phyloP scores from a whole-genome alignment of 2,888 invertebrate species.

The Cryptosula pallasiana region DNA sequence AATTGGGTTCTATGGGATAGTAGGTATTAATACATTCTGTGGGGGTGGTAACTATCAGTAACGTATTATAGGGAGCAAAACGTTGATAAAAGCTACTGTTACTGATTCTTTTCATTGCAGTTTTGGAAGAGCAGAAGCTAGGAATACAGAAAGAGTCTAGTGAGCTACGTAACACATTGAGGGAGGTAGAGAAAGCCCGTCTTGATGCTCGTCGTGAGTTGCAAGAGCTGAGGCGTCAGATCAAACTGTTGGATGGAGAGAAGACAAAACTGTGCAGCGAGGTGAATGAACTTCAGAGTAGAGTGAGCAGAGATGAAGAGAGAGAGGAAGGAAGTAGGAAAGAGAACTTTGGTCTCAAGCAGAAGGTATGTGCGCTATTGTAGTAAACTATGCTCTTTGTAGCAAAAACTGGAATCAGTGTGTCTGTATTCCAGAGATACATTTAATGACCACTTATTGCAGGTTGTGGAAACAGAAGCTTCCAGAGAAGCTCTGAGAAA shows the following conservation, averaged over 20 bases:
- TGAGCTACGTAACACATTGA: constrained; percentile 65
- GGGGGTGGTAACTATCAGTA: no score
- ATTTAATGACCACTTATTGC: no score
- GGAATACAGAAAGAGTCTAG: constrained; percentile 71
- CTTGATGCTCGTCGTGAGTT: constrained; percentile 68
- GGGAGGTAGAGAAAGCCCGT: constrained; percentile 69
- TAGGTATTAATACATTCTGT: no score
- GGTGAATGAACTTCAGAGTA: constrained; percentile 49
- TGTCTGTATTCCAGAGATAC: background rate
- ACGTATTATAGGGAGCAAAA: no score
- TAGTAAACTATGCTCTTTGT: constrained; percentile 11
- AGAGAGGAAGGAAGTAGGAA: constrained; percentile 52
- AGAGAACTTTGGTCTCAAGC: constrained; percentile 53
- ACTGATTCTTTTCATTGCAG: no score
- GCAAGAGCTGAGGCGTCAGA: constrained; percentile 54
- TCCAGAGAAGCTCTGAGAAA: constrained; percentile 73
- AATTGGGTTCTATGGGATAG: no score
- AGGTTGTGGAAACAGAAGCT: constrained; percentile 76
- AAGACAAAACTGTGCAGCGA: constrained; percentile 51
- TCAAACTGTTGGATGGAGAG: constrained; percentile 52
- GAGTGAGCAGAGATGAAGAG: constrained; percentile 52
- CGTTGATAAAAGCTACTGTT: no score
- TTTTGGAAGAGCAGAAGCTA: constrained; percentile 74
- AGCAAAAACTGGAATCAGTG: constrained; percentile 9
- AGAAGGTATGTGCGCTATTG: constrained; percentile 42